Evolutionary conservation across 2,888 invertebrate genomes (phyloP), one percentile per base, ranked within the genome.

Genomic region (Phymatocera aterrima): DNA sequence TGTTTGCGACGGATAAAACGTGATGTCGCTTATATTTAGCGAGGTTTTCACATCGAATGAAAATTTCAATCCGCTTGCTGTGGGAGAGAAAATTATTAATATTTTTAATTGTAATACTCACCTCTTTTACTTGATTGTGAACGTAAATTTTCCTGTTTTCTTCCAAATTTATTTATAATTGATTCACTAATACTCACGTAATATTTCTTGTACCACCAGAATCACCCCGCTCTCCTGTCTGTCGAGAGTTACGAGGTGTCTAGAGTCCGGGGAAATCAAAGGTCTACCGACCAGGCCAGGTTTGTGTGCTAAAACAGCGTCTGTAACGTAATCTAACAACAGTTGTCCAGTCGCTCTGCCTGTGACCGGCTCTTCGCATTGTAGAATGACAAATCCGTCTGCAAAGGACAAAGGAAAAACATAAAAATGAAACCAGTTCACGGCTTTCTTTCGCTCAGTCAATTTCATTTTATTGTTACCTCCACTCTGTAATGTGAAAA

Each of bases 41-140:
- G 94, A 94, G 8, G 95, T 95, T 89, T 94, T 95, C 77, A 95
- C 95, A 85, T 95, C 95, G 88, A 95, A 95, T 43, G 93, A 91
- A 85, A 95, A 95, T 83, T 93, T 92, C 79, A 95, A 90, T 68
- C 95, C 95, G 83, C 91, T 92, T 61, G 92, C 94, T 94, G 88
- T 1, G 90, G 18, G 31, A 68, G 10, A 46, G n/a, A 12, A n/a
- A n/a, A 24, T 46, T 15, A 54, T 0, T 54, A 5, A 28, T 48
- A 21, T 61, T 51, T 40, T 64, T 48, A 24, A n/a, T 1, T 5
- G 18, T 0, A 15, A n/a, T 34, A 46, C 54, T 46, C 21, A 72
- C 34, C 51, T 51, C 43, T 40, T 40, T 68, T 12, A 34, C 46
- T 10, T 21, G 18, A 46, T 15, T 37, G 12, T 12, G 48, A 43